Evolutionary conservation across 2,888 invertebrate genomes (phyloP).

Genomic region (Entomobrya multifasciata): DNA sequence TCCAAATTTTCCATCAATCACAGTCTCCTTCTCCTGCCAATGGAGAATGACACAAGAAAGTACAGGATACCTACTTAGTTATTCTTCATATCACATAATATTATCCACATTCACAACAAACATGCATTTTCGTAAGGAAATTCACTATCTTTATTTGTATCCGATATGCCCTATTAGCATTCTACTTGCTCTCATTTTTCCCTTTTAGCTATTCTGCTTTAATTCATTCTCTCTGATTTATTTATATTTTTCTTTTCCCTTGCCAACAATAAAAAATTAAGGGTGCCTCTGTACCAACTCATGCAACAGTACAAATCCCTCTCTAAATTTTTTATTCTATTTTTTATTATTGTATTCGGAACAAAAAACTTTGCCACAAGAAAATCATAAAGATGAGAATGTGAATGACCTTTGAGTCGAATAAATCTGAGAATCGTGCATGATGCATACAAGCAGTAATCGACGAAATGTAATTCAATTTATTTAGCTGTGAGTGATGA

Average conservation of each 20-base stretch:
- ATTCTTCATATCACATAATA: no score
- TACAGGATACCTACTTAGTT: background rate
- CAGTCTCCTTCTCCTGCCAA: constrained; percentile 56
- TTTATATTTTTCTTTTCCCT: background rate
- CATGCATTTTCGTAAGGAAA: background rate
- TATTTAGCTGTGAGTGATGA: background rate
- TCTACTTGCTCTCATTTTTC: constrained; percentile 61
- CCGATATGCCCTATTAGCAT: constrained; percentile 61
- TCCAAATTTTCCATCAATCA: constrained; percentile 79
- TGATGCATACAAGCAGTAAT: background rate
- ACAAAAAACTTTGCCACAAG: background rate
- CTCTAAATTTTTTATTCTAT: background rate
- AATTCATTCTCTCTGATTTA: constrained; percentile 27
- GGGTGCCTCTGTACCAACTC: background rate
- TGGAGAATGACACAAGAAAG: constrained; percentile 15
- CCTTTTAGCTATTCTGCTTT: background rate
- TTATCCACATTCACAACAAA: background rate
- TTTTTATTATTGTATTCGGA: background rate
- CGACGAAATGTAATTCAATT: constrained; percentile 12
- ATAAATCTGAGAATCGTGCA: constrained; percentile 12
- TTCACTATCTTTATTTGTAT: constrained; percentile 60
- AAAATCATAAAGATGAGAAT: background rate
- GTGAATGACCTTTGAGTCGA: constrained; percentile 51
- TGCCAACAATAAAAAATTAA: constrained; percentile 13
- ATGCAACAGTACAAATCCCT: no score